phyloP scores from a whole-genome alignment of 1,140 invertebrate species.

The Anastrepha ludens region DNA sequence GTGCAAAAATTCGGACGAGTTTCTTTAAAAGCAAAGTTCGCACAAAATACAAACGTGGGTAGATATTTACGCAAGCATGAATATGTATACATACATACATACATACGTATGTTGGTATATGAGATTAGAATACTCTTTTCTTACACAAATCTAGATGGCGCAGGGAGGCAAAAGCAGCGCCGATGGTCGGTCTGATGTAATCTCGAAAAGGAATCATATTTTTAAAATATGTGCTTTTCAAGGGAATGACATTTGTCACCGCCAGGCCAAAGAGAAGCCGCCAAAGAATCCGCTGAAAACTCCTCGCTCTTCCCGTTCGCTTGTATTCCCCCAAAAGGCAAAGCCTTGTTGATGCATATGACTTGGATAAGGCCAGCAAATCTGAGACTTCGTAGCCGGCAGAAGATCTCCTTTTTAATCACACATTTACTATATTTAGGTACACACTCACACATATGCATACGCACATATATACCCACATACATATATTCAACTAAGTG shows the following conservation, averaged over 20 bases:
- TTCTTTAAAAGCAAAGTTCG: too few relatives aligned
- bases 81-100: neutral
- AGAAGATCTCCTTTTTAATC: neutral
- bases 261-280: neutral
- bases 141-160: neutral
- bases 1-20: too few relatives aligned
- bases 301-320: neutral
- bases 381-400: neutral
- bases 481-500: neutral
- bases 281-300: neutral
- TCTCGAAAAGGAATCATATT: constrained; percentile 32
- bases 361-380: constrained; percentile 1
- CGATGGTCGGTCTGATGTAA: constrained; percentile 9
- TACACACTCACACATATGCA: neutral
- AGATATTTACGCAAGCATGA: too few relatives aligned
- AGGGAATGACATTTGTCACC: constrained; percentile 27
- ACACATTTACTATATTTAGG: neutral
- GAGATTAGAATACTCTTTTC: neutral
- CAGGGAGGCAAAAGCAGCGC: neutral
- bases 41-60: too few relatives aligned
- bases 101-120: neutral
- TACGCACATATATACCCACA: neutral
- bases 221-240: neutral
- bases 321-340: neutral
- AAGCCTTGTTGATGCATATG: neutral